A percentile compares a stretch with the other conserved stretches of the same genome.
Conservation (phyloP, 2,888 invertebrate species). For the Tenthredo livida region DNA sequence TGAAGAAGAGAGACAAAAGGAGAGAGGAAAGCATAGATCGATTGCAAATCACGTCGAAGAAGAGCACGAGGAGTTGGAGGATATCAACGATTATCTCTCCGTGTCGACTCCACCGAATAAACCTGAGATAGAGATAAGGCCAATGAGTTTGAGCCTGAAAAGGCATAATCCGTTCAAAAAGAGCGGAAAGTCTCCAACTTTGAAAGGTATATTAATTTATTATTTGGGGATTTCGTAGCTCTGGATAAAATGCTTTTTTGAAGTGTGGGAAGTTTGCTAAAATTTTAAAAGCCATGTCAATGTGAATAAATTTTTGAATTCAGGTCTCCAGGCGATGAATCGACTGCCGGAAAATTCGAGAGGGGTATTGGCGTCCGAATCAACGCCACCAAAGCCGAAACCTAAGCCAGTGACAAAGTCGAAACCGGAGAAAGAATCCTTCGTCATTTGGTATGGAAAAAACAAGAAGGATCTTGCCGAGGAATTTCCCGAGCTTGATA, state of each 20-base stretch:
- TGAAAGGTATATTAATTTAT: constrained; percentile 13
- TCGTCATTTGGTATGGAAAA: constrained; percentile 82
- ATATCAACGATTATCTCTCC: constrained; percentile 64
- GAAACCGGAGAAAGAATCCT: constrained; percentile 78
- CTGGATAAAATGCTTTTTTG: not conserved
- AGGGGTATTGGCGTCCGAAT: constrained; percentile 58
- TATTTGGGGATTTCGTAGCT: not conserved
- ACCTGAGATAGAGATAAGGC: constrained; percentile 70
- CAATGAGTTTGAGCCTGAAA: constrained; percentile 67
- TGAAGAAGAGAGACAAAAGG: constrained; percentile 65
- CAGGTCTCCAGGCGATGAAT: constrained; percentile 66
- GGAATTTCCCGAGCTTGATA: constrained; percentile 80
- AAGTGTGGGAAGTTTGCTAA: not conserved
- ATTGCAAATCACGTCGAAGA: constrained; percentile 60
- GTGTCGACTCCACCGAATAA: constrained; percentile 62
- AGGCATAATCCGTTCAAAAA: constrained; percentile 78
- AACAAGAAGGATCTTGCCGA: constrained; percentile 81
- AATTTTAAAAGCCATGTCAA: not conserved
- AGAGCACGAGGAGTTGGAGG: constrained; percentile 54
- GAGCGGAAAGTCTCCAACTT: not conserved
- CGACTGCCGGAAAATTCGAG: constrained; percentile 68
- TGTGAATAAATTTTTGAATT: constrained; percentile 33
- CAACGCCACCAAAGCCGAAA: constrained; percentile 62
- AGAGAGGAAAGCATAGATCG: constrained; percentile 60
- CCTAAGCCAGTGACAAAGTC: constrained; percentile 61